These are phyloP conservation scores for Vollenhovia emeryi DNA, from an alignment of 1,140 invertebrate species.

Conservation along the genomic window DNA sequence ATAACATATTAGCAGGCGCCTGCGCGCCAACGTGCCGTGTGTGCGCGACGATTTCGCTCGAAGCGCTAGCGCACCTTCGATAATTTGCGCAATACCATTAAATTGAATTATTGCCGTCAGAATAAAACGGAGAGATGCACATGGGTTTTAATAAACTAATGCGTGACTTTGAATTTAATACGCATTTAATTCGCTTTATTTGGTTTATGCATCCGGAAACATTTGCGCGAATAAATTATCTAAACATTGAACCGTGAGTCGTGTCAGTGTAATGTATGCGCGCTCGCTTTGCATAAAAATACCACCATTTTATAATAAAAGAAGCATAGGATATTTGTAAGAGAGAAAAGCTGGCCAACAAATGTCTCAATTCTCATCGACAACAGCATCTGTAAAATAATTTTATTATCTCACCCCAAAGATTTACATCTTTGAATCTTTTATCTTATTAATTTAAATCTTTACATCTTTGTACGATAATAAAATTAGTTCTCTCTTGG, in stretches of 20 bases:
- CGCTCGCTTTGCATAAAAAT: background rate
- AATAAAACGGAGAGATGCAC: background rate
- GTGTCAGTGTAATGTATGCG: background rate
- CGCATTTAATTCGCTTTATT: background rate
- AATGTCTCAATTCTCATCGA: background rate
- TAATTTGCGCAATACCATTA: background rate
- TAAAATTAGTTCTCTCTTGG: too few species aligned
- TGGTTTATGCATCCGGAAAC: background rate
- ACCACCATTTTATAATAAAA: background rate
- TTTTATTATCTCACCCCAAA: background rate
- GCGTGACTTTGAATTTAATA: background rate
- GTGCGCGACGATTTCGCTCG: background rate
- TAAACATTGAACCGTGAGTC: background rate
- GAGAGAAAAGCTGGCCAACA: background rate
- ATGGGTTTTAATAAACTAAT: background rate
- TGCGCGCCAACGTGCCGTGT: background rate
- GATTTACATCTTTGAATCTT: too few species aligned
- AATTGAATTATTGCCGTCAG: background rate
- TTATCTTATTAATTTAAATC: too few species aligned
- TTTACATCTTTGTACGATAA: background rate
- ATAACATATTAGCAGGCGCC: background rate
- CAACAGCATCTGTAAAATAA: background rate
- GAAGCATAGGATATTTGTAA: background rate
- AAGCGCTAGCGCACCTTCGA: background rate
- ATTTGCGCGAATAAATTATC: slow-evolving; percentile 4